Evolutionary conservation across 2,113 vertebrate genomes (phyloP), one percentile per base, ranked within the genome.

Genomic region (Oncorhynchus gorbuscha): DNA sequence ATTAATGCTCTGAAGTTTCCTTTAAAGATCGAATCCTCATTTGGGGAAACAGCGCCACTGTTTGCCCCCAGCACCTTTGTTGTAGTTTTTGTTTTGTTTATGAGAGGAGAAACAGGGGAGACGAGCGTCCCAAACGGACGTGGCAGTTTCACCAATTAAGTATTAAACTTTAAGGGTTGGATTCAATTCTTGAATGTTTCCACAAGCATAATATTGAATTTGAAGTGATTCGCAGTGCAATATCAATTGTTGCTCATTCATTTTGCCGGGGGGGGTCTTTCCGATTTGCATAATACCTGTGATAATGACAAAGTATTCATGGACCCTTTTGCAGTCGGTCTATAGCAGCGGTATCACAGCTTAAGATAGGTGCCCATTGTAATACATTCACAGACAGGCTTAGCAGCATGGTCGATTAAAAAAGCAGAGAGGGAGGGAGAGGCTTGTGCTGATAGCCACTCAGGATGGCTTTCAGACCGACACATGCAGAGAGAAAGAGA

Each of bases 231-330:
- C 79, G 67, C 76, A 22, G 71, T 18, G 26, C 82, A 80, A 79
- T 62, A 66, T 62, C 58, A 71, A 66, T 78, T 77, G 59, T 71
- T 61, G 76, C 45, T 26, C 73, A 65, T 72, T 71, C 30, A 72
- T 79, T 83, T 82, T 74, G 82, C 85, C 76, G 20, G 59, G 2
- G 24, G 24, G 1, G 59, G 59, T 22, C n/a, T 16, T 22, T 22
- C 1, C 9, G 7, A 22, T 62, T 62, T 24, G 5, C 18, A 62
- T 45, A 83, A 62, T 5, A 62, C 59, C 59, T 22, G n/a, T 22
- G 77, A 78, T 89, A 72, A 85, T 74, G 76, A 76, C n/a, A 30
- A 26, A 28, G 3, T 48, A 61, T 86, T 67, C 83, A 74, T 39
- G 70, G 67, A 71, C 35, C 77, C 32, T 20, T 16, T 55, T 51